A percentile compares a stretch with the other conserved stretches of the same genome.
phyloP scores from a whole-genome alignment of 1,140 invertebrate species.

The Drosophila simulans region DNA sequence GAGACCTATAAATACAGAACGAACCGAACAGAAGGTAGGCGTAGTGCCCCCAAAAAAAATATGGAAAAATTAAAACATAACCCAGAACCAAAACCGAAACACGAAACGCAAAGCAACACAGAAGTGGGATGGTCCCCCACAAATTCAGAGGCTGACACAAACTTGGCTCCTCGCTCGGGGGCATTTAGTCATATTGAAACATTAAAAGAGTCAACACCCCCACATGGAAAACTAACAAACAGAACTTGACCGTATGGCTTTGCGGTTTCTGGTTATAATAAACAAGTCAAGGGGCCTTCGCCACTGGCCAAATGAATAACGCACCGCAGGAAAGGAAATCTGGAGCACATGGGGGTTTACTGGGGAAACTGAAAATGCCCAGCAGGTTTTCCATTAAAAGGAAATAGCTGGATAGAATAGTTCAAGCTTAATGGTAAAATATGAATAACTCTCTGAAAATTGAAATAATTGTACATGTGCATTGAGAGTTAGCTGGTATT shows the following conservation, averaged over 20 bases:
- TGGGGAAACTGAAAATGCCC: slow-evolving; percentile 34
- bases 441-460: not conserved
- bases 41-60: slow-evolving; percentile 30
- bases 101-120: slow-evolving; percentile 29
- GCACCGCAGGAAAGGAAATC: slow-evolving; percentile 35
- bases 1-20: slow-evolving; percentile 59
- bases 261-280: slow-evolving; percentile 58
- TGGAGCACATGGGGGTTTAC: slow-evolving; percentile 36
- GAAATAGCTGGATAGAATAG: not conserved
- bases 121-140: slow-evolving; percentile 48
- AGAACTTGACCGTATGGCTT: slow-evolving; percentile 70
- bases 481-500: not conserved
- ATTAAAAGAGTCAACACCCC: slow-evolving; percentile 83
- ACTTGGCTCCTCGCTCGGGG: slow-evolving; percentile 57
- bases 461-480: not conserved
- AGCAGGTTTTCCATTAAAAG: slow-evolving; percentile 5
- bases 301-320: slow-evolving; percentile 38
- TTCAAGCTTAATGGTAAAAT: not conserved
- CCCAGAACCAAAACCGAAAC: slow-evolving; percentile 42
- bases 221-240: slow-evolving; percentile 62
- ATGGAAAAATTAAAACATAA: slow-evolving; percentile 24
- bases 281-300: slow-evolving; percentile 57
- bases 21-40: slow-evolving; percentile 40
- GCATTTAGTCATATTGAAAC: slow-evolving; percentile 82
- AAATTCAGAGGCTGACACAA: slow-evolving; percentile 30